A percentile compares a stretch with the other conserved stretches of the same genome.
These are phyloP conservation scores for Paramuricea clavata DNA, from an alignment of 92 coral and sea anemone genomes.

Conservation along the genomic window DNA sequence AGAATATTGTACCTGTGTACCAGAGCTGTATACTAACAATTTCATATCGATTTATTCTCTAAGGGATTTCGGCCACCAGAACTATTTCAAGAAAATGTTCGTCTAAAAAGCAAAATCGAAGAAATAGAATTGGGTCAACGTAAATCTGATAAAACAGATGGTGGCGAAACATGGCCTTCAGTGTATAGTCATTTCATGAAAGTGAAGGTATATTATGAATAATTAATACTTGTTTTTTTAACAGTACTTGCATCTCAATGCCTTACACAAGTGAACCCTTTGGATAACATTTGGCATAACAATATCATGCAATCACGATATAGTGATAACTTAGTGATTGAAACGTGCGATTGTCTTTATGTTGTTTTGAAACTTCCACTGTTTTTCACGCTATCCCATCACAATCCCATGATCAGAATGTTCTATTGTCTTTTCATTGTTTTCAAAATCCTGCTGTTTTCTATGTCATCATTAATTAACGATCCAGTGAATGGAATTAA, in stretches of 20 bases:
- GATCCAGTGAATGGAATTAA: too few relatives aligned
- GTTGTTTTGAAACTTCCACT: too few relatives aligned
- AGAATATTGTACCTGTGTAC: too few relatives aligned
- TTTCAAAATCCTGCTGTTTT: too few relatives aligned
- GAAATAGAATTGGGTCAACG: neutral
- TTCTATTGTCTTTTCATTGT: too few relatives aligned
- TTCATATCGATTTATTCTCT: neutral
- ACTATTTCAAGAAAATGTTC: neutral
- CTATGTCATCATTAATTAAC: too few relatives aligned
- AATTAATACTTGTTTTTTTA: neutral
- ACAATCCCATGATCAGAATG: too few relatives aligned
- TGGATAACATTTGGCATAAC: neutral
- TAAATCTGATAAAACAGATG: neutral
- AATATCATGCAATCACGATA: neutral
- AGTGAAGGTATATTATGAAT: conserved; percentile 9
- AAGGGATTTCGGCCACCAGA: neutral
- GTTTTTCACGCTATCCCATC: too few relatives aligned
- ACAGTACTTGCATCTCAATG: neutral
- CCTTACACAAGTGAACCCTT: too few relatives aligned
- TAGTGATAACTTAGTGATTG: too few relatives aligned
- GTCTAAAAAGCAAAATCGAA: neutral
- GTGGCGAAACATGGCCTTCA: neutral
- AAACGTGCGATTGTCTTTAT: too few relatives aligned
- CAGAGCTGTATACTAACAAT: too few relatives aligned
- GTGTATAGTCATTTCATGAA: neutral